Evolutionary conservation across 2,797 vertebrate species (phyloP).

Genomic region (Steatocranus sp.): DNA sequence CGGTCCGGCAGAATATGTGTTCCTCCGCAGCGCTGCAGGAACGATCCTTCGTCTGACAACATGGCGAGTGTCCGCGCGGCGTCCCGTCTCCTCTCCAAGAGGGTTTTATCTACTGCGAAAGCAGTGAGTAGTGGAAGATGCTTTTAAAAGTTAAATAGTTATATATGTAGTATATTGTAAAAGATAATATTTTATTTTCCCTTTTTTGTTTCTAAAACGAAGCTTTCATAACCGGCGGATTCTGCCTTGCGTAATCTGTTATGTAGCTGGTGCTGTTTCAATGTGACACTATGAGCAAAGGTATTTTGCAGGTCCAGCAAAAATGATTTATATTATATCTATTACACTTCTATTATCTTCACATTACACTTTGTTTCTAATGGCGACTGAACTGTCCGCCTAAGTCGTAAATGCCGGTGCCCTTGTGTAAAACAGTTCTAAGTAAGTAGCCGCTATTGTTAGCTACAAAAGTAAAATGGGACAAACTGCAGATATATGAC

Average conservation of each 20-base stretch:
- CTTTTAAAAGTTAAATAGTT: accelerated
- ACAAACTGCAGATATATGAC: background rate
- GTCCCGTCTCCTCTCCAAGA: slow-evolving; percentile 58
- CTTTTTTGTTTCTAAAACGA: background rate
- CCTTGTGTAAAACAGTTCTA: slow-evolving; percentile 6
- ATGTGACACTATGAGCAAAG: slow-evolving; percentile 44
- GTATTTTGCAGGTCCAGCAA: background rate
- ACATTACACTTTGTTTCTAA: accelerated
- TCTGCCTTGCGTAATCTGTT: slow-evolving; percentile 57
- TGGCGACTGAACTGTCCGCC: background rate
- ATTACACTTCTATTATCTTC: accelerated
- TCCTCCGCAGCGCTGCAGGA: background rate
- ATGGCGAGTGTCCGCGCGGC: slow-evolving; percentile 63
- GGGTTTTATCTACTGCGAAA: slow-evolving; percentile 29
- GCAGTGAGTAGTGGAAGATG: slow-evolving; percentile 41
- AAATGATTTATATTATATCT: background rate
- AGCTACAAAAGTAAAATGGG: background rate
- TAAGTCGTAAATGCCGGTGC: background rate
- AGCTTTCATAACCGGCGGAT: slow-evolving; percentile 44
- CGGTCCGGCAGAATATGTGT: background rate
- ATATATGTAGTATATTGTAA: accelerated
- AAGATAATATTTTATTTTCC: background rate
- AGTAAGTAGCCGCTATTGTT: background rate
- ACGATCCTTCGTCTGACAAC: slow-evolving; percentile 13
- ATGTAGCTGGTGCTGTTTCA: slow-evolving; percentile 54